Base-by-base conservation (phyloP, 2,113 vertebrate genomes). In the Piaya cayana region DNA sequence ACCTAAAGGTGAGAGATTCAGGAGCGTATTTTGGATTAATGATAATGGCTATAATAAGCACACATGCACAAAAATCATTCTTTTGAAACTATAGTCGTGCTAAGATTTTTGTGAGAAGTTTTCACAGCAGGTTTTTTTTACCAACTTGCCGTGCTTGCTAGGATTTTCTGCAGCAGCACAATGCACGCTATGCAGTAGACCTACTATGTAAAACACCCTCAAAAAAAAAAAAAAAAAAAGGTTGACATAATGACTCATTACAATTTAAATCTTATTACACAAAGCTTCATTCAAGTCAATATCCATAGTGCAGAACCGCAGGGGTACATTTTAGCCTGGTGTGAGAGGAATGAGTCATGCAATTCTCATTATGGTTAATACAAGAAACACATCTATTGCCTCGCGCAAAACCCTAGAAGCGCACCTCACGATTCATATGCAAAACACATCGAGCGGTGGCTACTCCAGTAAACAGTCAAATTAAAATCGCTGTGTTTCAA, bases 261-360 rank as follows among this genome's bases (percentile, higher is more conserved):
- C 89, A 85, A 88, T 94, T 96, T 86, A 95, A 96, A 94, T 94
- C 91, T 92, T 93, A 91, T 88, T 93, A 75, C 52, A 93, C 56
- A 94, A 96, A 92, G 91, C 87, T 94, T 78, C 85, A 27, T 93
- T 90, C 69, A 65, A 95, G 85, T 90, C 93, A 74, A 37, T 59
- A 62, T 29, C 32, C 67, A 27, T 12, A 85, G 86, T 20, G 47
- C 7, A 80, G 95, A 93, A 32, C 84, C 1, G 2, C 92, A 92
- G 95, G 95, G 95, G 55, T 37, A 71, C 55, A 5, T 83, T 93
- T 81, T 45, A 94, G 55, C 84, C 58, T 71, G 82, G 65, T 56
- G 79, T 60, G 85, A 88, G 72, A 69, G 50, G 92, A 94, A 77
- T 34, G 86, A 96, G 43, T 69, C 82, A 79, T 42, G 39, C 65